phyloP scores from a whole-genome alignment of 2,888 invertebrate genomes.

The Pedicia rivosa region DNA sequence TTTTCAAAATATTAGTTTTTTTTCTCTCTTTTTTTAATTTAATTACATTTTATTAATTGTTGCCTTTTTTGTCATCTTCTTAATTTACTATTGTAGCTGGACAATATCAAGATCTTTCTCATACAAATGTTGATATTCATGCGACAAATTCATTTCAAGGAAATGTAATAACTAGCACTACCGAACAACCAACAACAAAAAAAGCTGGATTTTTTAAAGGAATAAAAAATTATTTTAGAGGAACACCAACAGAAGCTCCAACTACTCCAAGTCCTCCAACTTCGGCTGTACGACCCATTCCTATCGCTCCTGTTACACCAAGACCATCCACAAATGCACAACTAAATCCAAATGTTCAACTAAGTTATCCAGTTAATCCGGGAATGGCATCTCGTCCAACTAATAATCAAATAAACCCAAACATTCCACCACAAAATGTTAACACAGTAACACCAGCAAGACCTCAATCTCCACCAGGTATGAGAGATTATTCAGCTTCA shows the following conservation, averaged over 20 bases:
- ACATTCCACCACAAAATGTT: constrained; percentile 8
- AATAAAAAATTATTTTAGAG: constrained; percentile 22
- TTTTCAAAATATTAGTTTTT: too few relatives aligned
- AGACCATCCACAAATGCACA: constrained; percentile 11
- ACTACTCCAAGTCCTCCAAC: constrained; percentile 7
- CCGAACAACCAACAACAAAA: constrained; percentile 18
- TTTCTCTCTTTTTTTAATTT: too few relatives aligned
- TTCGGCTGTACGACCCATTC: constrained; percentile 9
- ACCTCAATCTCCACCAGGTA: constrained; percentile 12
- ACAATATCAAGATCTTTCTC: too few relatives aligned
- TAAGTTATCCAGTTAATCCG: constrained; percentile 10
- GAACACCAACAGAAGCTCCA: constrained; percentile 11
- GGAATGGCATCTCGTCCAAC: constrained; percentile 8
- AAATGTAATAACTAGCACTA: constrained; percentile 18
- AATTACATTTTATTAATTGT: too few relatives aligned
- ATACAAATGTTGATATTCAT: too few relatives aligned
- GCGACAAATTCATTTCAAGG: too few relatives aligned
- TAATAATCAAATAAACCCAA: too few relatives aligned
- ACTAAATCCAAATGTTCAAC: constrained; percentile 16
- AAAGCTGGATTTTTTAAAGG: constrained; percentile 23
- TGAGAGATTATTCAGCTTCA: constrained; percentile 8
- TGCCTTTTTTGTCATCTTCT: too few relatives aligned
- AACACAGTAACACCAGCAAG: constrained; percentile 17
- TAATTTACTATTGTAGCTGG: too few relatives aligned
- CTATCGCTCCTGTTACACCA: constrained; percentile 7